A percentile compares a stretch with the other conserved stretches of the same genome.
Conservation (phyloP, 2,113 vertebrate genomes). For the Tautogolabrus adspersus region DNA sequence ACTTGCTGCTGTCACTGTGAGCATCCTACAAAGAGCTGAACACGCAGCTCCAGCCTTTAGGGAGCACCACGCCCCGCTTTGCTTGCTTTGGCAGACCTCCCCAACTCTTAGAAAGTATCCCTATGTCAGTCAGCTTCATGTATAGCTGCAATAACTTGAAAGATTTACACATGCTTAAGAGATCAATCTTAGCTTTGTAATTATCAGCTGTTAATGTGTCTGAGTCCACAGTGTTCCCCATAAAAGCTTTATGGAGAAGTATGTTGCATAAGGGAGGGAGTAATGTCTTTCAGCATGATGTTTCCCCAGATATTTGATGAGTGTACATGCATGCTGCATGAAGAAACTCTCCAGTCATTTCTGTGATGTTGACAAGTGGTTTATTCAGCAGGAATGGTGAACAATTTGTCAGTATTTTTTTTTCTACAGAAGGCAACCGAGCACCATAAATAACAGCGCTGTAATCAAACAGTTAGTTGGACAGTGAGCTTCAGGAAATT, state of each 20-base stretch:
- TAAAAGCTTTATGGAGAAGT: slow-evolving; percentile 17
- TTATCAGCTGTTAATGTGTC: slow-evolving; percentile 45
- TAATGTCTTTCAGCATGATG: slow-evolving; percentile 26
- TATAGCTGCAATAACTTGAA: slow-evolving; percentile 22
- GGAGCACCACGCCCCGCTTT: slow-evolving; percentile 65
- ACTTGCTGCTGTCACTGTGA: slow-evolving; percentile 60
- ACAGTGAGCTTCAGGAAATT: slow-evolving; percentile 64
- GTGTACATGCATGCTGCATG: slow-evolving; percentile 10
- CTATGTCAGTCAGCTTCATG: slow-evolving; percentile 69
- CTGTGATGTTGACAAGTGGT: slow-evolving; percentile 83
- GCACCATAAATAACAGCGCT: slow-evolving; percentile 78
- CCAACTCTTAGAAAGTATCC: slow-evolving; percentile 79
- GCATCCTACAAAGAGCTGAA: slow-evolving; percentile 76
- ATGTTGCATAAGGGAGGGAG: slow-evolving; percentile 36
- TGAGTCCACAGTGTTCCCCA: slow-evolving; percentile 37
- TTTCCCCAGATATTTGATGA: slow-evolving; percentile 8
- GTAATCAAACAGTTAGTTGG: slow-evolving; percentile 73
- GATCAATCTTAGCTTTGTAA: slow-evolving; percentile 38
- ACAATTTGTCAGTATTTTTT: slow-evolving; percentile 82
- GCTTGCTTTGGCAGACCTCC: slow-evolving; percentile 75
- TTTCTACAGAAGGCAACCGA: slow-evolving; percentile 81
- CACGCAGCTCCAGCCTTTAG: slow-evolving; percentile 66
- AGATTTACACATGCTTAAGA: slow-evolving; percentile 29
- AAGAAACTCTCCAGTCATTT: slow-evolving; percentile 60
- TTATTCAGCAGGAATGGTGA: slow-evolving; percentile 89